Evolutionary conservation across 2,888 invertebrate species (phyloP), one percentile per base, ranked within the genome.

Genomic region (Blastobasis adustella): DNA sequence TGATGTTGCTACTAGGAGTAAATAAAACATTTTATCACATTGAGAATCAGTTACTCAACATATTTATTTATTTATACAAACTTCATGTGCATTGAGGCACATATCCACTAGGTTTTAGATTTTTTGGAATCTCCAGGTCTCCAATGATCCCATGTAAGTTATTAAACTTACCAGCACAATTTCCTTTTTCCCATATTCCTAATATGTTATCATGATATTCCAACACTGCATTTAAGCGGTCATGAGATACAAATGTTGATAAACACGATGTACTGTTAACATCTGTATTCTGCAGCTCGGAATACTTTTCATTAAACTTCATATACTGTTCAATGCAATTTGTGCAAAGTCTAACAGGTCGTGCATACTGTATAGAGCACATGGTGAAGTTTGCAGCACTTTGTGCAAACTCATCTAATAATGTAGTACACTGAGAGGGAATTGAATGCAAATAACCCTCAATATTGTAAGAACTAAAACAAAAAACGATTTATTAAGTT

Each of bases 341-440:
- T 69, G 90, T 87, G 74, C 93, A 93, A 36, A 93, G 66, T 53
- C 78, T 88, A 59, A 93, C 90, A 5, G 93, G 93, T 58, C 90
- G 81, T 9, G 93, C 90, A 74, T 91, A 69, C 51, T 79, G 62
- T 55, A 92, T 90, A 0, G 92, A 89, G 75, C 93, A 93, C 51
- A 81, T 76, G 0, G 91, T 91, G 61, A 91, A 91, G 61, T 90
- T 80, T 2, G 92, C 87, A 45, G 91, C 86, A 54, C 82, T 79
- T 49, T 83, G 67, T 9, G 92, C 91, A 75, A 92, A 92, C 42
- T 63, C 67, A 39, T 78, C 62, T 41, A 89, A 61, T 41, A 82
- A 68, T 36, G 57, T 54, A 37, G 70, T 60, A 63, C 89, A 89
- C 49, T 73, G 54, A 23, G 58, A 49, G 10, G 77, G 73, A 46